Percentiles rank a stretch among this genome's conserved stretches.
Evolutionary conservation across 2,888 invertebrate species (phyloP).

Genomic region (Isoperla grammatica): DNA sequence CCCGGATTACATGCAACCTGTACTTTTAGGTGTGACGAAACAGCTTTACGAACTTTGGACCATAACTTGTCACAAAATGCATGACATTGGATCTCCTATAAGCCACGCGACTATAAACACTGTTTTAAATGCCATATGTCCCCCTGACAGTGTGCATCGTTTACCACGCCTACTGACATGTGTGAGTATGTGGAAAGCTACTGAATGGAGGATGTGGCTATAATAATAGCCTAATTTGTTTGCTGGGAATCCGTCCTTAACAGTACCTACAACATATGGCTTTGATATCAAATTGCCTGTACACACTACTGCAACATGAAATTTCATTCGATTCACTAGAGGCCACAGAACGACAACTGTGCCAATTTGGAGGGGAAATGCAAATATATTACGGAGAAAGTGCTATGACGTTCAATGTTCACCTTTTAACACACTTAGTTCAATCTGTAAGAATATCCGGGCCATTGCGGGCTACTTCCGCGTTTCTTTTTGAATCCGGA

Average conservation of each 20-base stretch:
- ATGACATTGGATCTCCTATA: slow-evolving; percentile 3
- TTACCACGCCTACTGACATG: slow-evolving; percentile 16
- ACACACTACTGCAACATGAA: neutral
- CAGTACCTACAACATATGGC: neutral
- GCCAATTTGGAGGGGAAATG: neutral
- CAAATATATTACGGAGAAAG: neutral
- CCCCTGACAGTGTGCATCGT: slow-evolving; percentile 24
- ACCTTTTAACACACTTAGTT: neutral
- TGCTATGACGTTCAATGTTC: neutral
- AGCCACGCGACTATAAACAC: slow-evolving; percentile 17
- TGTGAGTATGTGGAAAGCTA: slow-evolving; percentile 21
- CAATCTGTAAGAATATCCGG: neutral
- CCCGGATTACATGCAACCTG: slow-evolving; percentile 26
- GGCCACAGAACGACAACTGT: neutral
- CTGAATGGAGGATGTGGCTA: slow-evolving; percentile 26
- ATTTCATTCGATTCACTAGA: neutral
- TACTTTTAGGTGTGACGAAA: slow-evolving; percentile 18
- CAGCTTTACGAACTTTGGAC: slow-evolving; percentile 18
- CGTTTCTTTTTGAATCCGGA: neutral
- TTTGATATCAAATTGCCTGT: neutral
- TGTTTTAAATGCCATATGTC: slow-evolving; percentile 17
- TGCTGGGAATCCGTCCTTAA: neutral
- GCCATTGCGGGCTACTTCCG: neutral
- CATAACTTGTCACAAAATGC: neutral
- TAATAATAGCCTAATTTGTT: slow-evolving; percentile 23